Percentiles rank a stretch among this genome's conserved stretches.
phyloP scores from a whole-genome alignment of 23 tunicate genomes.

The Diplosoma virens region DNA sequence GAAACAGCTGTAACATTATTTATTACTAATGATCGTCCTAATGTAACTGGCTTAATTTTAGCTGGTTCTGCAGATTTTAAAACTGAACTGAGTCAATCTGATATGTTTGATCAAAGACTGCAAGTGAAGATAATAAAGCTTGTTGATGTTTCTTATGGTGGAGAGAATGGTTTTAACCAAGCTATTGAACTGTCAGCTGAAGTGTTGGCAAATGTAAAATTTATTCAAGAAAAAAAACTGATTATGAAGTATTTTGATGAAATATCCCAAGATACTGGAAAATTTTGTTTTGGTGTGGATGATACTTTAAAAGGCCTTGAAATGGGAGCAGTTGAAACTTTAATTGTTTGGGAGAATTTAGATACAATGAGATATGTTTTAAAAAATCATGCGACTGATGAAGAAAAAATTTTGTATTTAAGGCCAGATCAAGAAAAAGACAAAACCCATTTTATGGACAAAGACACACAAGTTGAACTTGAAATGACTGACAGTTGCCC shows the following conservation, averaged over 20 bases:
- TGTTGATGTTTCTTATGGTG: conserved; percentile 98
- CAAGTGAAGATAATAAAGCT: conserved; percentile 78
- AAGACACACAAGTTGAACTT: conserved; percentile 88
- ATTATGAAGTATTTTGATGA: conserved; percentile 96
- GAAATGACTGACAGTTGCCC: conserved; percentile 83
- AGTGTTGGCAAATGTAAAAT: conserved; percentile 93
- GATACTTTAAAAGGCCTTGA: conserved; percentile 94
- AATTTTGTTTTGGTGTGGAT: conserved; percentile 95
- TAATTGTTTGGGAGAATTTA: conserved; percentile 96
- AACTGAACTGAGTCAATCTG: conserved; percentile 92
- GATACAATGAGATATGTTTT: conserved; percentile 93
- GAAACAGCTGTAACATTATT: conserved; percentile 94
- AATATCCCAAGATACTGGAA: conserved; percentile 97
- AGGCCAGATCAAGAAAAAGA: conserved; percentile 96
- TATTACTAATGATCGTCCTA: conserved; percentile 91
- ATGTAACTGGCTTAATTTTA: conserved; percentile 87
- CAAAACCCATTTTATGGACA: conserved; percentile 93
- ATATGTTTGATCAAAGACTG: conserved; percentile 94
- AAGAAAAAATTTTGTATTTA: conserved; percentile 78
- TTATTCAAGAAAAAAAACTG: conserved; percentile 96
- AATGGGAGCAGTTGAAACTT: conserved; percentile 94
- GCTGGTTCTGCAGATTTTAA: conserved; percentile 99
- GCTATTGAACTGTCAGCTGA: conserved; percentile 96
- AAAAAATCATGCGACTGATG: conserved; percentile 80
- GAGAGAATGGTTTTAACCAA: conserved; percentile 98